These are phyloP conservation scores for Campoletis sonorensis DNA, from an alignment of 1,140 invertebrate genomes.

Conservation along the genomic window DNA sequence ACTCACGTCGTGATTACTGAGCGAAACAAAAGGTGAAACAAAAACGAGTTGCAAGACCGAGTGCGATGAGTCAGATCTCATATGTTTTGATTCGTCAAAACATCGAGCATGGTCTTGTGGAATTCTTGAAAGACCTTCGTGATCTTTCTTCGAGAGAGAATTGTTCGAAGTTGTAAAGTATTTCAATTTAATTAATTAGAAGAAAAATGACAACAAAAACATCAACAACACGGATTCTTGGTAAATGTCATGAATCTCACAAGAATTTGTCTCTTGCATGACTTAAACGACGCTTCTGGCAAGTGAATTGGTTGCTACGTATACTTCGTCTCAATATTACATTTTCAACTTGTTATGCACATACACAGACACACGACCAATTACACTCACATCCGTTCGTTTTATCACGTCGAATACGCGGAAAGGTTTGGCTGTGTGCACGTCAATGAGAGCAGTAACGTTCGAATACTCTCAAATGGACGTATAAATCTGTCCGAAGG, in stretches of 20 bases:
- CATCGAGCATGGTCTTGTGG: background rate
- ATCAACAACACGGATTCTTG: too few species aligned
- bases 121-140: background rate
- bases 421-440: background rate
- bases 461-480: background rate
- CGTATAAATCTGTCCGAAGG: constrained; percentile 53
- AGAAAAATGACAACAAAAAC: too few species aligned
- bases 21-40: background rate
- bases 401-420: background rate
- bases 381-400: background rate
- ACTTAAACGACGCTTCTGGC: too few species aligned
- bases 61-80: background rate
- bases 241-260: too few species aligned
- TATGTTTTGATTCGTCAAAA: background rate
- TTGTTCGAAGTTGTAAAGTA: background rate
- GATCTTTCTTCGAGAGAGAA: background rate
- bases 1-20: background rate
- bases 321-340: background rate
- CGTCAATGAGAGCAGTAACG: background rate
- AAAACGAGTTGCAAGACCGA: background rate
- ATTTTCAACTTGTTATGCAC: background rate
- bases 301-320: too few species aligned
- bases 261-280: too few species aligned
- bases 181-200: too few species aligned
- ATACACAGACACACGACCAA: background rate